phyloP scores from a whole-genome alignment of 64 coral and sea anemone genomes.

The Catalaphyllia jardinei region DNA sequence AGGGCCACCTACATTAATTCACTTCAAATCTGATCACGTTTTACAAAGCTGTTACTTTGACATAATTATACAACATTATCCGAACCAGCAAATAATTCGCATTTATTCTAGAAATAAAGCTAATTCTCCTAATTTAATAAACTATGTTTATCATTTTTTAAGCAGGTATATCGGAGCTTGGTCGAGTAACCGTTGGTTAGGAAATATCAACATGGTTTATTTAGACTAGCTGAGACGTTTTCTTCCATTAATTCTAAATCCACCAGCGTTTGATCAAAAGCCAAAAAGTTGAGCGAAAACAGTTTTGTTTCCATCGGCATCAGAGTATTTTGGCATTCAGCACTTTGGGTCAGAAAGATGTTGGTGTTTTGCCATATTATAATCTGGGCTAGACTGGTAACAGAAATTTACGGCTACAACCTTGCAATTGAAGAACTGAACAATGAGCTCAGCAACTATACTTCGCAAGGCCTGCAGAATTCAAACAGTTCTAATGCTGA shows the following conservation, averaged over 20 bases:
- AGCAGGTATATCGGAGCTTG: background rate
- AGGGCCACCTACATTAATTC: too few species aligned
- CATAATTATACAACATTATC: too few species aligned
- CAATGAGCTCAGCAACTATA: background rate
- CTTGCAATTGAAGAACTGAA: background rate
- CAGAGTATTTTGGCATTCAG: too few species aligned
- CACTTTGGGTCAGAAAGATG: background rate
- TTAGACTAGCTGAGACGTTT: background rate
- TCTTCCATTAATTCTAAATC: background rate
- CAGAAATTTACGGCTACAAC: background rate
- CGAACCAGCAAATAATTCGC: too few species aligned
- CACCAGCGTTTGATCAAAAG: too few species aligned
- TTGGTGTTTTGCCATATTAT: background rate
- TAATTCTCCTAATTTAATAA: background rate
- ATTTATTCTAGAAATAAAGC: background rate
- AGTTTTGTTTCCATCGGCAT: too few species aligned
- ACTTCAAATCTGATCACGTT: too few species aligned
- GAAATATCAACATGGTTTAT: background rate
- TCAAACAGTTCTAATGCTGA: background rate
- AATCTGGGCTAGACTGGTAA: background rate
- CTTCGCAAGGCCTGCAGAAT: background rate
- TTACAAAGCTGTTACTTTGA: too few species aligned
- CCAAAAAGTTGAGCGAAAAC: too few species aligned
- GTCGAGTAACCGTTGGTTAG: background rate
- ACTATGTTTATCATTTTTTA: slow-evolving; percentile 4